A percentile compares a stretch with the other conserved stretches of the same genome.
These are phyloP conservation scores for Oegoconia quadripuncta DNA, from an alignment of 2,888 invertebrate genomes.

Conservation along the genomic window DNA sequence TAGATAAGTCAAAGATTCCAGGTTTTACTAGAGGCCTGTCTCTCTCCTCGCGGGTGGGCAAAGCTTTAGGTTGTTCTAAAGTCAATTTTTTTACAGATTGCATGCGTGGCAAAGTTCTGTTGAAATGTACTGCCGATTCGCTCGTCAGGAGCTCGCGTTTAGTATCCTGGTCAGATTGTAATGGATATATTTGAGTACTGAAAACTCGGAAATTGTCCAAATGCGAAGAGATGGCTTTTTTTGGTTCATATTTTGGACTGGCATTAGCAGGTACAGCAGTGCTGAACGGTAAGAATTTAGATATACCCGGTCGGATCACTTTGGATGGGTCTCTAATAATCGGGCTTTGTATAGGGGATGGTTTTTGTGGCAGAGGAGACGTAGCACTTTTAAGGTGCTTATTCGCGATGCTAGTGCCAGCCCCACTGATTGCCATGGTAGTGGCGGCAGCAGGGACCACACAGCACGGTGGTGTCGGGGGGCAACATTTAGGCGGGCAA, in stretches of 20 bases:
- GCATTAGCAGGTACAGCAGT: constrained; percentile 11
- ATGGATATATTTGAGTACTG: too few relatives aligned
- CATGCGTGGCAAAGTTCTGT: constrained; percentile 18
- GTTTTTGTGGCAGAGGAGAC: too few relatives aligned
- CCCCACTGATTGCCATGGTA: background rate
- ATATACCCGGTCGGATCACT: constrained; percentile 21
- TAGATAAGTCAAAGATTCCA: constrained; percentile 29
- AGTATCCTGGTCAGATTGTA: too few relatives aligned
- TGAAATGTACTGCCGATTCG: too few relatives aligned
- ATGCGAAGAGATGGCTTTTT: background rate
- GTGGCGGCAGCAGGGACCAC: constrained; percentile 1
- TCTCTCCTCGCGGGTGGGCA: constrained; percentile 31
- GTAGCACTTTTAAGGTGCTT: too few relatives aligned
- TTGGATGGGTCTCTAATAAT: background rate
- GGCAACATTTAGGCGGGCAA: background rate
- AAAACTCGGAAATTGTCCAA: constrained; percentile 5
- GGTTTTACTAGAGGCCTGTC: constrained; percentile 31
- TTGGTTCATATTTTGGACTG: background rate
- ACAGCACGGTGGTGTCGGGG: constrained; percentile 5
- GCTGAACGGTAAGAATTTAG: constrained; percentile 40
- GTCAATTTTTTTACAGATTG: constrained; percentile 5
- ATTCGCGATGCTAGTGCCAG: too few relatives aligned
- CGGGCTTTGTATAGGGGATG: too few relatives aligned
- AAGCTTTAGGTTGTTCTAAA: constrained; percentile 13
- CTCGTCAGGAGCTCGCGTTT: too few relatives aligned